Conservation (phyloP, 1,140 invertebrate genomes). For the Samia ricini region DNA sequence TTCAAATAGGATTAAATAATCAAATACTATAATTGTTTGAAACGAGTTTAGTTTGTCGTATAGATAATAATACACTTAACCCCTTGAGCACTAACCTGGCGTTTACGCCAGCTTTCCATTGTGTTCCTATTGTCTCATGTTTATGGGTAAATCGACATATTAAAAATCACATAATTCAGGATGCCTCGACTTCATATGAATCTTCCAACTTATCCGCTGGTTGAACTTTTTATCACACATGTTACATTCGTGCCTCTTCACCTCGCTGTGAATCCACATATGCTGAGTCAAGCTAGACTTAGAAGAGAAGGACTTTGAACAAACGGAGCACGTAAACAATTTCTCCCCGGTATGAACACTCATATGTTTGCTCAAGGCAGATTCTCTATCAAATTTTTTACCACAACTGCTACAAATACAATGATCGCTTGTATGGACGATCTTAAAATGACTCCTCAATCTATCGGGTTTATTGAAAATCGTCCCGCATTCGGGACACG, state of each 20-base stretch:
- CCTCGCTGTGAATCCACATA: constrained; percentile 75
- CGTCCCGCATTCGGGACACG: constrained; percentile 23
- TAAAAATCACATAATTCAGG: neutral
- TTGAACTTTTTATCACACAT: constrained; percentile 67
- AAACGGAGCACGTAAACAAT: constrained; percentile 67
- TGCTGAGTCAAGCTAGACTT: constrained; percentile 38
- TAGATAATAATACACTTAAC: too few species aligned
- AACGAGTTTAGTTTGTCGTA: too few species aligned
- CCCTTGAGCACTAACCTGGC: too few species aligned
- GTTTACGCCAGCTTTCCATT: too few species aligned
- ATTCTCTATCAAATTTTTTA: constrained; percentile 21
- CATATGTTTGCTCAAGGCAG: constrained; percentile 24
- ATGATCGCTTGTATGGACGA: constrained; percentile 24
- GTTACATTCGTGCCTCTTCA: constrained; percentile 79
- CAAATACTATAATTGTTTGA: too few species aligned
- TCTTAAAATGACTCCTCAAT: constrained; percentile 26
- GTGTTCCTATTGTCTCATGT: too few species aligned
- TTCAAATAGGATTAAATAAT: too few species aligned
- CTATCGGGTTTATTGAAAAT: constrained; percentile 16
- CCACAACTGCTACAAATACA: constrained; percentile 24
- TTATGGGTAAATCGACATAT: too few species aligned
- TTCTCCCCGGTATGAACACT: constrained; percentile 67
- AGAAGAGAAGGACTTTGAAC: constrained; percentile 40
- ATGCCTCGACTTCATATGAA: constrained; percentile 29
- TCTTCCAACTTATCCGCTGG: constrained; percentile 30